Conservation (phyloP, 2,113 vertebrate species). For the Butorides virescens region DNA sequence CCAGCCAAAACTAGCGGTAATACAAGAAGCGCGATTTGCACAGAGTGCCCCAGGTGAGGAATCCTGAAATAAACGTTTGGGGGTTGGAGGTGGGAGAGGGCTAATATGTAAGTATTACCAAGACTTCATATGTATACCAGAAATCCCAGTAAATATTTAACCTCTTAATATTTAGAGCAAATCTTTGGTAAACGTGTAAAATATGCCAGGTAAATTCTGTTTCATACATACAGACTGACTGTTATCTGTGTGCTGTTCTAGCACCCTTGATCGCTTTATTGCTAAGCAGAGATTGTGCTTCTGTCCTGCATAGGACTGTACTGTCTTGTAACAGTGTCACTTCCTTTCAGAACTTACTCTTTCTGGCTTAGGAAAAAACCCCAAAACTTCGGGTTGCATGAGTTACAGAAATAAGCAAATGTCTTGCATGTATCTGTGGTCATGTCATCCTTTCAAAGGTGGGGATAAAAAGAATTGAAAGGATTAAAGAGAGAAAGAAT, state of each 20-base stretch:
- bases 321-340: background rate
- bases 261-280: background rate
- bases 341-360: background rate
- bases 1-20: constrained; percentile 94
- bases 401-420: background rate
- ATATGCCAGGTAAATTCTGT: background rate
- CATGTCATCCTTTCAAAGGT: background rate
- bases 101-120: background rate
- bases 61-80: background rate
- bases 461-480: background rate
- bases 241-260: background rate
- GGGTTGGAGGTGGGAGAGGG: background rate
- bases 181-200: background rate
- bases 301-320: background rate
- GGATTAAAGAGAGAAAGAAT: background rate
- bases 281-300: background rate
- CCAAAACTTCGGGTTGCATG: no score
- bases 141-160: background rate
- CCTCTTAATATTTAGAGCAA: background rate
- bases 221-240: background rate
- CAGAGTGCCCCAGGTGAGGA: constrained; percentile 90
- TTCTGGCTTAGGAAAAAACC: background rate
- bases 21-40: constrained; percentile 93
- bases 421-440: background rate
- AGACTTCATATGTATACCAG: fast-evolving